These are phyloP conservation scores for Aphidius colemani DNA, from an alignment of 2,888 invertebrate species.

Conservation along the genomic window DNA sequence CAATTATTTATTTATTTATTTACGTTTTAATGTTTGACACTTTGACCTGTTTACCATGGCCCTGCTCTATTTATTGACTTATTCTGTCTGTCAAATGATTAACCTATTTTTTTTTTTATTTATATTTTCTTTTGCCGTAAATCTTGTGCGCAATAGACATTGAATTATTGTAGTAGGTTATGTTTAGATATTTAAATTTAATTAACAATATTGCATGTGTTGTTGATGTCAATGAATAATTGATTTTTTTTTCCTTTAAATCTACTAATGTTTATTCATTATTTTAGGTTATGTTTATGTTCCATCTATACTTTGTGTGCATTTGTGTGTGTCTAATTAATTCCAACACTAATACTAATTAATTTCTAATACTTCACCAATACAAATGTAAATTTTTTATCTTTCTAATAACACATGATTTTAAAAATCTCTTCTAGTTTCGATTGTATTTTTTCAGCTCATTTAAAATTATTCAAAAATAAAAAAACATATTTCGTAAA, in stretches of 20 bases:
- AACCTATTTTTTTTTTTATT: conserved; percentile 30
- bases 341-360: too few relatives aligned
- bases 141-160: conserved; percentile 16
- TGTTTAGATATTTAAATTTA: conserved; percentile 2
- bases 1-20: too few relatives aligned
- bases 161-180: conserved; percentile 9
- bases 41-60: conserved; percentile 27
- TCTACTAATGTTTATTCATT: too few relatives aligned
- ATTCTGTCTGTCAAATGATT: conserved; percentile 29
- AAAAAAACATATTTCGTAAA: neutral
- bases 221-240: conserved; percentile 1
- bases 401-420: too few relatives aligned
- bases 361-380: too few relatives aligned
- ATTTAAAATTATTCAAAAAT: neutral
- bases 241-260: neutral
- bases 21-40: too few relatives aligned
- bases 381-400: too few relatives aligned
- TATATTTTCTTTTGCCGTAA: neutral
- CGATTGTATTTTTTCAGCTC: too few relatives aligned
- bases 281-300: too few relatives aligned
- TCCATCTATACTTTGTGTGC: too few relatives aligned
- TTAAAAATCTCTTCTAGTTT: too few relatives aligned
- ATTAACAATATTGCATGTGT: conserved; percentile 2
- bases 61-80: conserved; percentile 31
- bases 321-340: too few relatives aligned